phyloP scores from a whole-genome alignment of 2,113 vertebrate genomes.

The Nannobrachium achirus region DNA sequence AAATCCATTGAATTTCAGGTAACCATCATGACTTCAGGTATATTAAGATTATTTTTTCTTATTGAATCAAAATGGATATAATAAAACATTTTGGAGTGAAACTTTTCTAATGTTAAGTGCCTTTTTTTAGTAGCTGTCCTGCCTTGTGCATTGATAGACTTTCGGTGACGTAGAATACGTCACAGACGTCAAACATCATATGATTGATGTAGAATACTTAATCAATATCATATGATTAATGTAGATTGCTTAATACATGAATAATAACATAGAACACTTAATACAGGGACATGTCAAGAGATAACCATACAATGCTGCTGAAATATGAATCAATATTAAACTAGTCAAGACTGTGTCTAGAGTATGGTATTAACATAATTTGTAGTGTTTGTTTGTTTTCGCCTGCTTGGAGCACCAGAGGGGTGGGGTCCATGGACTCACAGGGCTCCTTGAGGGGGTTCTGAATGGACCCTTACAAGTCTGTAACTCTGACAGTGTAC shows the following conservation, averaged over 20 bases:
- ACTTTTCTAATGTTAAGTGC: slow-evolving; percentile 43
- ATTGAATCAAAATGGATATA: background rate
- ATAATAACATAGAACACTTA: background rate
- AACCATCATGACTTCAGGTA: background rate
- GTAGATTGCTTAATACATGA: background rate
- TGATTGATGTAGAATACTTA: no score
- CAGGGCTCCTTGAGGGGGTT: no score
- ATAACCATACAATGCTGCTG: background rate
- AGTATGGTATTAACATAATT: background rate
- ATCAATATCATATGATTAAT: background rate
- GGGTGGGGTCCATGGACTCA: background rate
- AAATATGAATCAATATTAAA: background rate
- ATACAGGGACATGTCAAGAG: slow-evolving; percentile 2
- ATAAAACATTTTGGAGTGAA: slow-evolving; percentile 6
- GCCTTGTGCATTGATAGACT: background rate
- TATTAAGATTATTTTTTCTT: background rate
- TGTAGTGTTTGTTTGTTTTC: background rate
- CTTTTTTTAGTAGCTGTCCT: slow-evolving; percentile 31
- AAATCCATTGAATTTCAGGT: background rate
- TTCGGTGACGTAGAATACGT: background rate
- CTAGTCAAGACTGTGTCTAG: background rate
- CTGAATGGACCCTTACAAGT: no score
- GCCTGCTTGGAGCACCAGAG: background rate
- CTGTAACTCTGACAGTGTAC: no score
- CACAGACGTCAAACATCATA: no score